Conservation (phyloP, 2,888 invertebrate species). For the Pandemis corylana region DNA sequence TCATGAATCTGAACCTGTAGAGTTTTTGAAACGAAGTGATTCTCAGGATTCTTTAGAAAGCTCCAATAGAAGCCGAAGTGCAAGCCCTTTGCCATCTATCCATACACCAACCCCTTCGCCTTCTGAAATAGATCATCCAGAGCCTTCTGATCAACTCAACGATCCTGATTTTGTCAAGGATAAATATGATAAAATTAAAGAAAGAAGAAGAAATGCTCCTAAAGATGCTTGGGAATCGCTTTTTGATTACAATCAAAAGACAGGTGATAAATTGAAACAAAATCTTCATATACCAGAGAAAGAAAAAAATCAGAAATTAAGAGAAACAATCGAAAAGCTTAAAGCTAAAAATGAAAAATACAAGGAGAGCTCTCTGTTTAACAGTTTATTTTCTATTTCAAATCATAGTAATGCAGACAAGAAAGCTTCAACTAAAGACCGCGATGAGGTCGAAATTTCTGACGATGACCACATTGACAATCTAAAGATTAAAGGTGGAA, state of each 20-base stretch:
- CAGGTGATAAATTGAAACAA: slow-evolving; percentile 70
- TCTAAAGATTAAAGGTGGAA: slow-evolving; percentile 57
- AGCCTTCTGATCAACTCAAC: slow-evolving; percentile 57
- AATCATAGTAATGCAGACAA: slow-evolving; percentile 60
- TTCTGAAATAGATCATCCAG: slow-evolving; percentile 56
- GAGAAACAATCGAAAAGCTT: slow-evolving; percentile 86
- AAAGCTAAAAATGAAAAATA: slow-evolving; percentile 86
- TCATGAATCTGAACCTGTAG: slow-evolving; percentile 57
- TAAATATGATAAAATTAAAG: slow-evolving; percentile 86
- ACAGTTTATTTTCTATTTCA: slow-evolving; percentile 64
- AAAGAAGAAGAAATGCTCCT: slow-evolving; percentile 83
- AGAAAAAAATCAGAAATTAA: slow-evolving; percentile 80
- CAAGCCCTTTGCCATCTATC: slow-evolving; percentile 78
- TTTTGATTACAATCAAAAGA: slow-evolving; percentile 76
- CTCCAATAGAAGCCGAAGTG: slow-evolving; percentile 74
- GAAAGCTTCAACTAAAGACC: slow-evolving; percentile 53
- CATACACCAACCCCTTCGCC: slow-evolving; percentile 76
- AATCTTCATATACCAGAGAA: slow-evolving; percentile 70
- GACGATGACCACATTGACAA: slow-evolving; percentile 47
- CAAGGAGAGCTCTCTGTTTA: slow-evolving; percentile 69
- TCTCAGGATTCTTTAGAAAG: slow-evolving; percentile 74
- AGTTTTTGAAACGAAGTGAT: slow-evolving; percentile 55
- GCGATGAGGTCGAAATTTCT: slow-evolving; percentile 55
- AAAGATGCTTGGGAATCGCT: slow-evolving; percentile 79
- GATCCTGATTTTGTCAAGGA: slow-evolving; percentile 81